Evolutionary conservation across 2,797 vertebrate species (phyloP), one percentile per base, ranked within the genome.

Genomic region (Sphaeramia orbicularis): DNA sequence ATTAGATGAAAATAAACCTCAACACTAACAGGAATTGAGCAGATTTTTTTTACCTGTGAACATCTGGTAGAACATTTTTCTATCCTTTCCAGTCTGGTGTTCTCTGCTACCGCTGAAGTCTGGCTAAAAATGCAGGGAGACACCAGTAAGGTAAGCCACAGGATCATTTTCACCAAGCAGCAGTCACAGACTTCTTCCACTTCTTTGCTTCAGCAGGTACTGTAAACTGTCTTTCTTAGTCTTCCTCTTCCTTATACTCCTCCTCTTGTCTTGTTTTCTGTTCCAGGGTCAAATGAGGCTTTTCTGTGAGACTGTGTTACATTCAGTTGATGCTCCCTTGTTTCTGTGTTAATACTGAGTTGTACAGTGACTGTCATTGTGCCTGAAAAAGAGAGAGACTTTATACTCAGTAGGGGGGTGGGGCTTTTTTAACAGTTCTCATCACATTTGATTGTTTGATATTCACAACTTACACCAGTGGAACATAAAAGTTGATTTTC

Each of bases 11-110:
- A 24, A 51, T 36, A 45, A 18, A 14, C 35, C 15, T 70, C 3
- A 14, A 2, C 11, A 52, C 11, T 38, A 12, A 10, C 2, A 38
- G 7, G 40, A 14, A 62, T 6, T 30, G n/a, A 45, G 49, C 14
- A 19, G 2, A 35, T 8, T 48, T 19, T 21, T 40, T 65, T 89
- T 93, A 94, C 93, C 93, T 93, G 74, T 65, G 88, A 86, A 70
- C 92, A 94, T 11, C 47, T 72, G 13, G 79, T 81, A 44, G 56
- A 65, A 68, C 91, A 93, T 19, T 16, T 49, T 10, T 84, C 51
- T 67, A 90, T 90, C 75, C 76, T 90, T 59, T 92, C 85, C 71
- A 90, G 66, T 41, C 24, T 43, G n/a, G 42, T 30, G 61, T 18
- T 78, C 48, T 76, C 67, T 48, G 62, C 70, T 76, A 59, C 78